Percentiles rank a stretch among this genome's conserved stretches.
Evolutionary conservation across 2,113 vertebrate genomes (phyloP).

Genomic region (Hippolais icterina): DNA sequence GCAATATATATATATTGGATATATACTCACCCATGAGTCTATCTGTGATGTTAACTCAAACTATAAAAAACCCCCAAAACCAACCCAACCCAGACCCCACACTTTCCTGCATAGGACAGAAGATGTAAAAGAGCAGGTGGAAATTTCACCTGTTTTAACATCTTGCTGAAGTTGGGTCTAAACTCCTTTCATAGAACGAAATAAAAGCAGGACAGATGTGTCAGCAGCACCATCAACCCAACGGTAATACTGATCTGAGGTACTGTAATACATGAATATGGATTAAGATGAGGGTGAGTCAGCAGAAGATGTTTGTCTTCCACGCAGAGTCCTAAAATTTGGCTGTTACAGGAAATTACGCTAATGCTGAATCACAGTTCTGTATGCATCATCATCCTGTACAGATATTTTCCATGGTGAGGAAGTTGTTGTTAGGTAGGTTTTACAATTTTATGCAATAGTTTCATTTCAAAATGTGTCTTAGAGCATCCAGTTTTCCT

Average conservation of each 20-base stretch:
- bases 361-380: not conserved
- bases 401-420: not conserved
- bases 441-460: not conserved
- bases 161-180: not conserved
- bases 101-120: not conserved
- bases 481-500: not conserved
- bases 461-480: not conserved
- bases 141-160: not conserved
- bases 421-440: not conserved
- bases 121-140: not conserved
- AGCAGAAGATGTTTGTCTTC: conserved; percentile 8
- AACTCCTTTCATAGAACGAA: not conserved
- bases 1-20: not conserved
- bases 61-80: rapidly evolving
- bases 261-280: not conserved
- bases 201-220: not conserved
- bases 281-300: not conserved
- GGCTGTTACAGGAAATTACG: conserved; percentile 12
- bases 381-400: not conserved
- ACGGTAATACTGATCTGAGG: not conserved
- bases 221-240: not conserved
- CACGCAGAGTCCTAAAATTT: not conserved
- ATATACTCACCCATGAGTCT: not conserved
- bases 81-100: not conserved
- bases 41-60: not conserved